phyloP scores from a whole-genome alignment of 2,888 invertebrate species.

The Drosophila aldrichi region DNA sequence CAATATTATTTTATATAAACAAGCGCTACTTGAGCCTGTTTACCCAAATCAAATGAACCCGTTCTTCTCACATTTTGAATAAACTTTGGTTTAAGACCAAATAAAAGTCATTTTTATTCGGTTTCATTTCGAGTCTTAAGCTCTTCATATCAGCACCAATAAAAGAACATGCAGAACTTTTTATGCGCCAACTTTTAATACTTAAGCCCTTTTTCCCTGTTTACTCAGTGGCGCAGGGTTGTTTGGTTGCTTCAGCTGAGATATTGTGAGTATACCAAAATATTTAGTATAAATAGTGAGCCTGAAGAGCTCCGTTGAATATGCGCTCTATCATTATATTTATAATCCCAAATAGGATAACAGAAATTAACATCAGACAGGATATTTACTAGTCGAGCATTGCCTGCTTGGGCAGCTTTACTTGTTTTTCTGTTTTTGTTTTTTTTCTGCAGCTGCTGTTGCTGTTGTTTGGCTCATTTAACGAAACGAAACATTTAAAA shows the following conservation, averaged over 20 bases:
- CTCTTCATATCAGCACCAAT: conserved; percentile 51
- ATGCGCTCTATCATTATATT: too few relatives aligned
- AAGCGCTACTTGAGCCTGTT: background rate
- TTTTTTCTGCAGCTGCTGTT: conserved; percentile 16
- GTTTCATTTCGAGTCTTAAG: conserved; percentile 26
- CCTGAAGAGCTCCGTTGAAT: too few relatives aligned
- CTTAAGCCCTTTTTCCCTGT: conserved; percentile 4
- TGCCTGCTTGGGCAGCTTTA: background rate
- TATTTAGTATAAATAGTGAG: background rate
- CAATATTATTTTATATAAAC: background rate
- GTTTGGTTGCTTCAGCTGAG: background rate
- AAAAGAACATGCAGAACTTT: conserved; percentile 61
- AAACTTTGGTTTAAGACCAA: conserved; percentile 4
- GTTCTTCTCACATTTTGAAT: conserved; percentile 3
- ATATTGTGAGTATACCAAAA: background rate
- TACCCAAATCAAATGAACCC: background rate
- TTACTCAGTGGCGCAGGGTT: background rate
- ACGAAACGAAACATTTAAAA: conserved; percentile 79
- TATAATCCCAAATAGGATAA: too few relatives aligned
- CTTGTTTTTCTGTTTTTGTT: conserved; percentile 7
- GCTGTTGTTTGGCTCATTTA: conserved; percentile 65
- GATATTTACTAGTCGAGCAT: background rate
- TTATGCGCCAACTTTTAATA: conserved; percentile 49
- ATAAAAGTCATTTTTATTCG: conserved; percentile 22
- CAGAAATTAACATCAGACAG: too few relatives aligned